Evolutionary conservation across 1,140 invertebrate genomes (phyloP).

Genomic region (Drosophila seguyi): DNA sequence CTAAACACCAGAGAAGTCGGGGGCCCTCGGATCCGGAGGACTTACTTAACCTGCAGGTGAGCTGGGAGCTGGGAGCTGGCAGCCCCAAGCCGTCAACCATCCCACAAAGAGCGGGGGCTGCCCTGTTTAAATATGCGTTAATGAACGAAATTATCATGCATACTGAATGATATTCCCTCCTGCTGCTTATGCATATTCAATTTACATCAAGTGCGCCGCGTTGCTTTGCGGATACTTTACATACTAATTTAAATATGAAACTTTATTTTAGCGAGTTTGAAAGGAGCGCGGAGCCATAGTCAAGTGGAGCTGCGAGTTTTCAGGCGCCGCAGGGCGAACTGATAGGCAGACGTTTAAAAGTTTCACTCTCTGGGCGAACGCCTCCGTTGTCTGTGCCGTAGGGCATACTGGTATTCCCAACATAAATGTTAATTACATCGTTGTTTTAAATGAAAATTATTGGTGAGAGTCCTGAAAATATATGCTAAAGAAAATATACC

Average conservation of each 20-base stretch:
- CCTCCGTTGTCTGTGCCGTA: not conserved
- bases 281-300: conserved; percentile 6
- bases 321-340: conserved; percentile 6
- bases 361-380: conserved; percentile 20
- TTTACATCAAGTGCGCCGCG: conserved; percentile 60
- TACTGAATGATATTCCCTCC: conserved; percentile 61
- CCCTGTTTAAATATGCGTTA: conserved; percentile 77
- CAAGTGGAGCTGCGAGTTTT: conserved; percentile 8
- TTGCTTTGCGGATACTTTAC: conserved; percentile 49
- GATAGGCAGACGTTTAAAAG: conserved; percentile 43
- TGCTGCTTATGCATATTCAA: conserved; percentile 70
- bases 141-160: conserved; percentile 79
- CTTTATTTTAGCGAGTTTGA: conserved; percentile 29
- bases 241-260: conserved; percentile 68
- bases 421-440: conserved; percentile 8
- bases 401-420: conserved; percentile 9
- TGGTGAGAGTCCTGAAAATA: not conserved
- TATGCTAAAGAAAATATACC: too few relatives aligned
- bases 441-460: not conserved
- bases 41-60: conserved; percentile 53
- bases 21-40: conserved; percentile 15
- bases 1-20: conserved; percentile 49
- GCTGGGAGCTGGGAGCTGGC: not conserved
- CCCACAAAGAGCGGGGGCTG: conserved; percentile 8
- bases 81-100: not conserved